Percentiles rank a stretch among this genome's conserved stretches.
Evolutionary conservation across 2,113 vertebrate genomes (phyloP).

Genomic region (Dasyprocta punctata): DNA sequence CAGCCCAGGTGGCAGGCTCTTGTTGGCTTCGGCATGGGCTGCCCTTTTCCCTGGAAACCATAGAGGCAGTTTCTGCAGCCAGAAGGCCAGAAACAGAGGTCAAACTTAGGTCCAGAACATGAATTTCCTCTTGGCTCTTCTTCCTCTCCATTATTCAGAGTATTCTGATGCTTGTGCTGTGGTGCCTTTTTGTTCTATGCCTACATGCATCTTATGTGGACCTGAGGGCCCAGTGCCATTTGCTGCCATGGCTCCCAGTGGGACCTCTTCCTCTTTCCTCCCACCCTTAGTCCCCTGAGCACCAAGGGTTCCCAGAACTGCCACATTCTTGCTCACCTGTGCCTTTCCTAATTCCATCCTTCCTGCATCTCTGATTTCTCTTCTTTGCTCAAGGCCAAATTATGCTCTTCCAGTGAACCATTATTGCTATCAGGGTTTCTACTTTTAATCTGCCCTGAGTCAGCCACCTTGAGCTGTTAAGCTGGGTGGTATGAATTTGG

Average conservation of each 20-base stretch:
- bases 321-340: neutral
- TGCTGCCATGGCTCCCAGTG: neutral
- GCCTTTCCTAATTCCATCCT: neutral
- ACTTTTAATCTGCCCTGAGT: neutral
- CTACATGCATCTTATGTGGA: neutral
- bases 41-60: neutral
- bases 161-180: neutral
- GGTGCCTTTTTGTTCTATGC: neutral
- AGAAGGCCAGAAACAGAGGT: neutral
- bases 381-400: neutral
- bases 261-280: neutral
- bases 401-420: neutral
- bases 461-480: neutral
- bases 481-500: neutral
- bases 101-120: neutral
- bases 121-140: neutral
- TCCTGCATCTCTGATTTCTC: neutral
- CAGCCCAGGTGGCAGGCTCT: neutral
- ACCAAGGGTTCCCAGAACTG: neutral
- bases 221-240: fast-evolving
- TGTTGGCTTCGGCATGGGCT: neutral
- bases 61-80: neutral
- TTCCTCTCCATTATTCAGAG: neutral
- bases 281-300: fast-evolving
- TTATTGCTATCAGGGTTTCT: neutral